Base-by-base conservation (phyloP, 2,888 invertebrate species). In the Thymelicus lineola region DNA sequence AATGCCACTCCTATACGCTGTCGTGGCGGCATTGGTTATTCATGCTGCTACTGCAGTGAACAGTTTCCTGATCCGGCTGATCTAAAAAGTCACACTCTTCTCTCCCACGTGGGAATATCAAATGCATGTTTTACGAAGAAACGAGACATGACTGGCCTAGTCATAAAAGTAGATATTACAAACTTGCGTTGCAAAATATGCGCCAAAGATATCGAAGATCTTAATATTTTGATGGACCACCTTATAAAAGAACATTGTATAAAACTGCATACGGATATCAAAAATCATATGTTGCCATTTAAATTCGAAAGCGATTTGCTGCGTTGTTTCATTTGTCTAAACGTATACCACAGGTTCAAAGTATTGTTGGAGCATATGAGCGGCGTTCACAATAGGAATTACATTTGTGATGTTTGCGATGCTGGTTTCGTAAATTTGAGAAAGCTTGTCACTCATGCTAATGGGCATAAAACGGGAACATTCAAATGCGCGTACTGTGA, bases 111-210 rank as follows among this genome's bases (percentile, higher is more conserved):
- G 12, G 73, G 67, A 12, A 48, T 69, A 4, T 62, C 71, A 10
- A 73, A 74, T 14, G 71, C 71, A 14, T 74, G 68, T 53, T 73
- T 75, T 10, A 69, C 71, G 4, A 75, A 75, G 46, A 74, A 72
- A 61, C 71, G 73, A n/a, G 72, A 75, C 69, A 35, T 90, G 0
- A 84, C 86, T 0, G 79, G 80, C 55, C 86, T 86, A 58, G 83
- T 86, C 0, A 86, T 89, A 0, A 87, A 87, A 70, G 74, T 91
- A 3, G 91, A 91, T 45, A 85, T 90, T 0, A 88, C 89, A 0
- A 71, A 71, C 10, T 72, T 91, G 7, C 78, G 79, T 45, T 91
- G 90, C 70, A 81, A 78, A 1, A 70, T 87, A 28, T 91, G 91
- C 61, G 74, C 82, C 0, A 66, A 71, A 1, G 66, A 73, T 35